Conservation (phyloP, 1,140 invertebrate species). For the Tribolium madens region DNA sequence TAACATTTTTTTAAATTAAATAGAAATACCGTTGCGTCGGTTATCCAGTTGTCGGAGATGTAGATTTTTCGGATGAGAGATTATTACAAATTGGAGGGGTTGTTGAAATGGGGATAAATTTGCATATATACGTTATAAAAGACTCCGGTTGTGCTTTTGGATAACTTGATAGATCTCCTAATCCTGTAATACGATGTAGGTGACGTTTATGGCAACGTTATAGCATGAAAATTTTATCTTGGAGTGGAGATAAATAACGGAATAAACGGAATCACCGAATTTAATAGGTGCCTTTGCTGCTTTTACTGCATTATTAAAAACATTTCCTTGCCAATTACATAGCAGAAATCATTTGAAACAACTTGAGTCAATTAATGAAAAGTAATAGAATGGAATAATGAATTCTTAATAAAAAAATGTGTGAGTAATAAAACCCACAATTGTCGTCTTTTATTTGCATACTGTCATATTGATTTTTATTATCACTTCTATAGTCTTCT, state of each 20-base stretch:
- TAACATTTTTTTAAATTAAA: no score
- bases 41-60: no score
- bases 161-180: constrained; percentile 17
- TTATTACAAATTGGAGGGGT: not conserved
- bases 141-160: not conserved
- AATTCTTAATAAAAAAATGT: not conserved
- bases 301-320: constrained; percentile 14
- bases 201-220: not conserved
- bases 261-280: constrained; percentile 6
- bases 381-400: not conserved
- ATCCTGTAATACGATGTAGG: constrained; percentile 5
- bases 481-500: not conserved
- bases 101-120: not conserved
- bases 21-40: no score
- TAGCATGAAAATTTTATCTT: not conserved
- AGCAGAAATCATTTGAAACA: not conserved
- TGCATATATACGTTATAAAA: constrained; percentile 5
- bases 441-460: not conserved
- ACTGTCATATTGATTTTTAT: not conserved
- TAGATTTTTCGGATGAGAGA: not conserved
- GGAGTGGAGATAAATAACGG: constrained; percentile 2
- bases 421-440: not conserved
- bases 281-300: not conserved
- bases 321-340: not conserved
- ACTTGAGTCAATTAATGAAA: not conserved